Evolutionary conservation across 2,113 vertebrate genomes (phyloP).

Genomic region (Eurystomus gularis): DNA sequence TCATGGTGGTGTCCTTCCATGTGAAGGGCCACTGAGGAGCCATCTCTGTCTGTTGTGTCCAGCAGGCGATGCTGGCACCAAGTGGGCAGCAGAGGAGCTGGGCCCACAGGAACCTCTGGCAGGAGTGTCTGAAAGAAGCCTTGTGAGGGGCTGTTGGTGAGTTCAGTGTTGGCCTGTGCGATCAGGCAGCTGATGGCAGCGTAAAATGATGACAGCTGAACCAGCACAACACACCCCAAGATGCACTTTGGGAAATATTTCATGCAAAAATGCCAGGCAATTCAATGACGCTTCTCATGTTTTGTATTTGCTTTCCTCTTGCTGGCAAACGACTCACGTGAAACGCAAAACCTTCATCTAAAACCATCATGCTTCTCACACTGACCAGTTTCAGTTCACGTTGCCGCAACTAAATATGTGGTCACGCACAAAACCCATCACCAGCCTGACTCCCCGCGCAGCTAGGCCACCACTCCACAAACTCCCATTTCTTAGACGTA

Average conservation of each 20-base stretch:
- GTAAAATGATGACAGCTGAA: too few species aligned
- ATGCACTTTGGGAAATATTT: neutral
- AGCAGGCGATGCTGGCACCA: too few species aligned
- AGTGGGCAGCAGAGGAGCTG: too few species aligned
- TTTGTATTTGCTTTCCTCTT: neutral
- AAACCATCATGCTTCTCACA: neutral
- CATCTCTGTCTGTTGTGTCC: too few species aligned
- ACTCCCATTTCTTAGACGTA: neutral
- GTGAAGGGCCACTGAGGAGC: too few species aligned
- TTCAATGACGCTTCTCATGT: neutral
- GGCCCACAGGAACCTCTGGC: too few species aligned
- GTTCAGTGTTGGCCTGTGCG: too few species aligned
- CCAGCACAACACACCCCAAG: too few species aligned
- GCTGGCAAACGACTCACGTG: rapidly evolving
- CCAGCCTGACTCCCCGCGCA: neutral
- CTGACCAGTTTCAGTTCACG: rapidly evolving
- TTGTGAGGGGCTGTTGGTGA: too few species aligned
- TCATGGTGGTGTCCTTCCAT: too few species aligned
- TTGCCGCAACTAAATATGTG: rapidly evolving
- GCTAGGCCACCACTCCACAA: rapidly evolving
- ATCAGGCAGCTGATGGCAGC: too few species aligned
- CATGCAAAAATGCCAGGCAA: neutral
- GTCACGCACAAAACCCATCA: neutral
- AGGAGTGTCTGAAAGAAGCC: too few species aligned
- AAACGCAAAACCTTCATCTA: neutral